Evolutionary conservation across 1,140 invertebrate genomes (phyloP).

Genomic region (Alviniconcha marisindica): DNA sequence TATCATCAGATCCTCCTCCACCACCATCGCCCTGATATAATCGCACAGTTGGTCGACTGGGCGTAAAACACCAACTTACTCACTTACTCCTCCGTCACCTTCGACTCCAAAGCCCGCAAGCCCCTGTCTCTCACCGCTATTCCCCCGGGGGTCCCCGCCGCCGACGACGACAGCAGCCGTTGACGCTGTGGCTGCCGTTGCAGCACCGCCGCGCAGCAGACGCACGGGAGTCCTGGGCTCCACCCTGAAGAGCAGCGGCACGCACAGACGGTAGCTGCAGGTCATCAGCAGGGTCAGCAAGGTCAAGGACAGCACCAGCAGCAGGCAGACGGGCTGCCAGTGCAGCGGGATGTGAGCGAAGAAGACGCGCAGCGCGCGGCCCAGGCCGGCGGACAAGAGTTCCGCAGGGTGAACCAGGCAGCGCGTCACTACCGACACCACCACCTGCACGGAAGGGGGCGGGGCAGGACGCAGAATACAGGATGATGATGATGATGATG

Average conservation of each 20-base stretch:
- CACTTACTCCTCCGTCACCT: not conserved
- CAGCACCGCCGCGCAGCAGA: not conserved
- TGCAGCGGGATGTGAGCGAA: slow-evolving; percentile 66
- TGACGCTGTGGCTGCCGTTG: not conserved
- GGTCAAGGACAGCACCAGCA: slow-evolving; percentile 47
- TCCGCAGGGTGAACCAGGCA: slow-evolving; percentile 64
- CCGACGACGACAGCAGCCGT: not conserved
- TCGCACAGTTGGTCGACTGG: too few species aligned
- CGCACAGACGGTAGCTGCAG: slow-evolving; percentile 60
- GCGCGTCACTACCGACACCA: slow-evolving; percentile 59
- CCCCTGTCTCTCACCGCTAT: not conserved
- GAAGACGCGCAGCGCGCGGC: slow-evolving; percentile 56
- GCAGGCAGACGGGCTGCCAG: slow-evolving; percentile 68
- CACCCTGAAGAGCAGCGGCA: slow-evolving; percentile 62
- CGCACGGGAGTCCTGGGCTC: slow-evolving; percentile 61
- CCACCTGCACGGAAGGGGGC: too few species aligned
- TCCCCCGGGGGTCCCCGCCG: not conserved
- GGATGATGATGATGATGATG: too few species aligned
- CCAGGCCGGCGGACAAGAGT: slow-evolving; percentile 53
- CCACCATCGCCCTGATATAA: too few species aligned
- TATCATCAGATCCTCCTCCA: too few species aligned
- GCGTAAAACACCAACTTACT: not conserved
- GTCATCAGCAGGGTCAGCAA: slow-evolving; percentile 54
- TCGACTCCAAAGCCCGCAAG: too few species aligned
- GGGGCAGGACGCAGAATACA: too few species aligned